Conservation (phyloP, 2,888 invertebrate genomes). For the Ischnus inquisitorius region DNA sequence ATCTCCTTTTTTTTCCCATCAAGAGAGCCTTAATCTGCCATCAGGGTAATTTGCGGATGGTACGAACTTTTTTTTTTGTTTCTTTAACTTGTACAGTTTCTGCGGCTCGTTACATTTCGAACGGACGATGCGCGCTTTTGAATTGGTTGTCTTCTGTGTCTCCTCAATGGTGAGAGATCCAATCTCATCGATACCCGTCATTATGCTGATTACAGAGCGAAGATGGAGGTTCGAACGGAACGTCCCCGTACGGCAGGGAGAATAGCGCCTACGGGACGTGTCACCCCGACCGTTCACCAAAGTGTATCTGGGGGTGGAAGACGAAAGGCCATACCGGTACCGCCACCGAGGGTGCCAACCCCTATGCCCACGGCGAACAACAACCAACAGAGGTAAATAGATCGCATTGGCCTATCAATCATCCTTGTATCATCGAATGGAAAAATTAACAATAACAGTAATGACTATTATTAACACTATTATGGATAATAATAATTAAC, state of each 20-base stretch:
- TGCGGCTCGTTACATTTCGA: too few species aligned
- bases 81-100: too few species aligned
- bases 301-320: conserved; percentile 78
- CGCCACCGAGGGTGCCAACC: conserved; percentile 87
- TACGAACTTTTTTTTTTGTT: too few species aligned
- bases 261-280: conserved; percentile 82
- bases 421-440: background rate
- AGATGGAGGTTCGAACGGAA: conserved; percentile 82
- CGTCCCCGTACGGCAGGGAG: conserved; percentile 82
- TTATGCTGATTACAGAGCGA: conserved; percentile 73
- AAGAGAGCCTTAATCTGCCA: too few species aligned
- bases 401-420: background rate
- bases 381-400: conserved; percentile 85
- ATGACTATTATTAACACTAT: background rate
- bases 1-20: background rate
- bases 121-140: too few species aligned
- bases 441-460: too few species aligned
- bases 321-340: conserved; percentile 86
- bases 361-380: conserved; percentile 87
- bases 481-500: conserved; percentile 34
- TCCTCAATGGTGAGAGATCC: too few species aligned
- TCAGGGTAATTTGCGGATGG: too few species aligned
- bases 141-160: too few species aligned
- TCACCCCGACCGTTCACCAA: conserved; percentile 82
- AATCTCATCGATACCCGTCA: conserved; percentile 25